Base-by-base conservation (phyloP, 23 tunicate species). In the Aplidium turbinatum region DNA sequence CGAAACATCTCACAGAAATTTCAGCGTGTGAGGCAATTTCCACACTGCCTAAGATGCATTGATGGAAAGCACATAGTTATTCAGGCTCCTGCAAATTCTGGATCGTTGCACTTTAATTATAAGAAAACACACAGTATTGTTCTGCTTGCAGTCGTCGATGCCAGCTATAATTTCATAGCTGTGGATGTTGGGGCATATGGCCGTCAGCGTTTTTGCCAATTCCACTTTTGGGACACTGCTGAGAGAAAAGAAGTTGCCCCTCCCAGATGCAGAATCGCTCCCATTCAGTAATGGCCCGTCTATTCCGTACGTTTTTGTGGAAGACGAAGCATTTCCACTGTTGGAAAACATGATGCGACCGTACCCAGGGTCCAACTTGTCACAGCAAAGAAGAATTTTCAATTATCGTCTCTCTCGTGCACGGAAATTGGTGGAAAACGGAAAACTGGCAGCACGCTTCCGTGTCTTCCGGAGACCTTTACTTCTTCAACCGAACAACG, bases 161-260 rank as follows among this genome's bases (percentile, higher is more conserved):
- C 84, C n/a, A 22, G 46, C 20, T 79, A 79, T 33, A 79, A 68
- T 18, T 81, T 81, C 38, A 48, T 57, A 13, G 23, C 35, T 13
- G 73, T 72, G 46, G 69, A 72, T 56, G 29, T 81, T 31, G 79
- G 78, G 6, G 80, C 78, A 27, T 81, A 52, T 35, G 79, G 86
- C 2, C 36, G 53, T 7, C 1, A 72, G 78, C 42, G 71, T 80
- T 27, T 55, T 80, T 54, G 30, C 79, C 21, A 60, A 70, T 28
- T 81, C 86, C 18, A 19, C 27, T 16, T 78, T 78, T 64, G 82
- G 75, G 4, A 63, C 28, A 47, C 52, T 29, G 25, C n/a, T 72
- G 1, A 11, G 21, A 7, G 32, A 51, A 23, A 34, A 34, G 24
- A 22, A 21, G 31, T 63, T 72, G 9, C 18, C 27, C 46, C 6